These are phyloP conservation scores for Epicauta chinensis DNA, from an alignment of 1,140 invertebrate species.

Conservation along the genomic window DNA sequence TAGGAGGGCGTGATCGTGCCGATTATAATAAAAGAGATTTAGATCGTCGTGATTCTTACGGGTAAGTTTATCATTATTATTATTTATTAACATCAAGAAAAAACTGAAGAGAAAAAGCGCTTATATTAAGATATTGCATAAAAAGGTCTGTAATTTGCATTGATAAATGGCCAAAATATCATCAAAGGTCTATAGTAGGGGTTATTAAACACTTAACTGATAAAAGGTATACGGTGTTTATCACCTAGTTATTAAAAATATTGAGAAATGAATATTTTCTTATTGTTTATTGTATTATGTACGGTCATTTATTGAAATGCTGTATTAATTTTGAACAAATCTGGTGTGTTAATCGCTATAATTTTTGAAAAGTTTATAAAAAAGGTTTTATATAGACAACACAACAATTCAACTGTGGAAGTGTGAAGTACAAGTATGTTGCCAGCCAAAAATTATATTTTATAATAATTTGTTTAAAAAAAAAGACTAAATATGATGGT, in stretches of 20 bases:
- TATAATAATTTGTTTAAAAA: not conserved
- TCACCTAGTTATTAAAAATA: no score
- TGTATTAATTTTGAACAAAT: no score
- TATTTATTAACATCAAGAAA: not conserved
- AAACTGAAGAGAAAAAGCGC: not conserved
- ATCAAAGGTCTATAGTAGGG: not conserved
- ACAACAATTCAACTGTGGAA: not conserved
- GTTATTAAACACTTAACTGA: no score
- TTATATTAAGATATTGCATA: not conserved
- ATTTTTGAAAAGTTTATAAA: no score
- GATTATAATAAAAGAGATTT: conserved; percentile 21
- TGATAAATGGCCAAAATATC: not conserved
- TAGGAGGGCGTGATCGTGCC: conserved; percentile 27
- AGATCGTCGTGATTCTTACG: conserved; percentile 27
- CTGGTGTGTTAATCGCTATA: no score
- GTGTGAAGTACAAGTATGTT: not conserved
- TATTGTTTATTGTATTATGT: no score
- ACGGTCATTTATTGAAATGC: no score
- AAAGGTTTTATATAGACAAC: not conserved
- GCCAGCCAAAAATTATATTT: not conserved
- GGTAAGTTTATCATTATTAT: conserved; percentile 26
- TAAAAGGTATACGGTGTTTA: no score
- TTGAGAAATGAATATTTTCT: no score
- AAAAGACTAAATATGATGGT: not conserved
- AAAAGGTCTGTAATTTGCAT: not conserved